Conservation (phyloP, 2,888 invertebrate species). For the Caenorhabditis sp. region DNA sequence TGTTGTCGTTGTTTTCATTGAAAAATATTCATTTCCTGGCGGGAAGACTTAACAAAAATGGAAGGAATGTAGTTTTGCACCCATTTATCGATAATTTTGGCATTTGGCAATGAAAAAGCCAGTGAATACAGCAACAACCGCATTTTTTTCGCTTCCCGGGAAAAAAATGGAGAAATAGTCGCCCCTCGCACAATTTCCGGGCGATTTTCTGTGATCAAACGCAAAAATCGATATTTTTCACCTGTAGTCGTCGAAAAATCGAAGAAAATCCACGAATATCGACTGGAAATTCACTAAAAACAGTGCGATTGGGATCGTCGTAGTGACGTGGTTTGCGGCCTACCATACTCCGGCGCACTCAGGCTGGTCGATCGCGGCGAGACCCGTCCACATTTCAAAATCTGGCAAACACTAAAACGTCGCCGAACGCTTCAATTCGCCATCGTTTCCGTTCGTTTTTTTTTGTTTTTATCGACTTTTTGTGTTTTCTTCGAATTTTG, state of each 20-base stretch:
- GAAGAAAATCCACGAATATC: conserved; percentile 2
- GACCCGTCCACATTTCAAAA: conserved; percentile 45
- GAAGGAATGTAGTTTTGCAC: too few relatives aligned
- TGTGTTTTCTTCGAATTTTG: too few relatives aligned
- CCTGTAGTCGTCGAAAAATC: neutral
- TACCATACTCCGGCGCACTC: conserved; percentile 13
- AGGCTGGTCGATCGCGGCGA: conserved; percentile 32
- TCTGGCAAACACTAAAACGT: conserved; percentile 34
- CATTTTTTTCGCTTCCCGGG: neutral
- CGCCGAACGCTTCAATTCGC: neutral
- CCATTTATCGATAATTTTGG: too few relatives aligned
- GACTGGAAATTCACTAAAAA: conserved; percentile 9
- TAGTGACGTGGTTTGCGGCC: conserved; percentile 44
- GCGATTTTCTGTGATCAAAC: neutral
- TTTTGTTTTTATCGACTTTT: too few relatives aligned
- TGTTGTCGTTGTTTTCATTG: too few relatives aligned
- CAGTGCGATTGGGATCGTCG: conserved; percentile 19
- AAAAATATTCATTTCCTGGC: too few relatives aligned
- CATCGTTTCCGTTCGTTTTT: too few relatives aligned
- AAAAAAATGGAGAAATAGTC: neutral
- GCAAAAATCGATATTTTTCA: neutral
- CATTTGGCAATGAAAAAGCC: too few relatives aligned
- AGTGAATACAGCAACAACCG: too few relatives aligned
- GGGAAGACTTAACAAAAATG: too few relatives aligned
- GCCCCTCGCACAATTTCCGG: neutral